phyloP scores from a whole-genome alignment of 2,888 invertebrate species.

The Eristalinus aeneus region DNA sequence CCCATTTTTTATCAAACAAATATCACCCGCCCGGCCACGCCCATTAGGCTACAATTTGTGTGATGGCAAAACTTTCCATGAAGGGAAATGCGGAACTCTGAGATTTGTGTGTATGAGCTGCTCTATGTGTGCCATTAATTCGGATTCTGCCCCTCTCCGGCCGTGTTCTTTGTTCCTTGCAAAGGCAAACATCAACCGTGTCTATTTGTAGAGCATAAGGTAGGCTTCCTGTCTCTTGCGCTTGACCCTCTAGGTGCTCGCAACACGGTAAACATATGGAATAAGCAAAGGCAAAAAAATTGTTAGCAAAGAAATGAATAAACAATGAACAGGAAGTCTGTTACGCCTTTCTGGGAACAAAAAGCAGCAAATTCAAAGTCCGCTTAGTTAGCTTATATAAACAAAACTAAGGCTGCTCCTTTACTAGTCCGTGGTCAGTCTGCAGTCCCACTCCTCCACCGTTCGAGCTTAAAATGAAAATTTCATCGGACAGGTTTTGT shows the following conservation, averaged over 20 bases:
- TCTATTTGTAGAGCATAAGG: not conserved
- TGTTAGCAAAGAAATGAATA: constrained; percentile 39
- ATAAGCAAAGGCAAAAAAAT: constrained; percentile 11
- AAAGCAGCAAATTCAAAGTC: not conserved
- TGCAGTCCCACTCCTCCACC: not conserved
- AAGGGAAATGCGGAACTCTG: not conserved
- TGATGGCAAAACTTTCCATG: not conserved
- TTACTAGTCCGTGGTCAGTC: not conserved
- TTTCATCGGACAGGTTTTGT: not conserved
- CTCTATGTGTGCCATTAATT: constrained; percentile 21
- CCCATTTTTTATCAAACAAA: not conserved
- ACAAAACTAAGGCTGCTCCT: not conserved
- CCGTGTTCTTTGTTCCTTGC: not conserved
- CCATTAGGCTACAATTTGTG: constrained; percentile 16
- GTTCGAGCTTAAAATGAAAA: not conserved
- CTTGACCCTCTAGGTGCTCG: constrained; percentile 7
- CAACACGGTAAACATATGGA: constrained; percentile 1
- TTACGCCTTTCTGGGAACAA: not conserved
- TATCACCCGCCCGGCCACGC: constrained; percentile 27
- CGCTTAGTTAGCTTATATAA: not conserved
- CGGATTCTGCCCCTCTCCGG: not conserved
- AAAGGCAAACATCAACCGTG: constrained; percentile 2
- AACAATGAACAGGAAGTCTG: constrained; percentile 57
- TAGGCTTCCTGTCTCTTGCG: not conserved
- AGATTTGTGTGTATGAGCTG: not conserved